These are phyloP conservation scores for Ophonus ardosiacus DNA, from an alignment of 2,888 invertebrate genomes.

Conservation along the genomic window DNA sequence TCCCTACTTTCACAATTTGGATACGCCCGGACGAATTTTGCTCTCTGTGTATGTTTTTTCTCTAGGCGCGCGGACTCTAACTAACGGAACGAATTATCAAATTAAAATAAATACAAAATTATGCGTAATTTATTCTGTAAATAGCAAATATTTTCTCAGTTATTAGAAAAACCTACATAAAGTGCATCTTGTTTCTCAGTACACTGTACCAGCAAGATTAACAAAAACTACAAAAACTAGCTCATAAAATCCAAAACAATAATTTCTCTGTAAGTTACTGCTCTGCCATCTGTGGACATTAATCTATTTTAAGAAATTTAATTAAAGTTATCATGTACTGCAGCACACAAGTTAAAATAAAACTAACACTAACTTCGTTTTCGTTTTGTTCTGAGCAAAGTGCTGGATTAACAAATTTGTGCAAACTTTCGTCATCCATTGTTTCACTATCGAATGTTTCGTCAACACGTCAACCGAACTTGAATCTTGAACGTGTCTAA, in stretches of 20 bases:
- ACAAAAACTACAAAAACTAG: constrained; percentile 15
- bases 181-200: constrained; percentile 13
- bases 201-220: background rate
- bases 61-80: too few relatives aligned
- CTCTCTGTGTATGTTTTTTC: too few relatives aligned
- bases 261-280: constrained; percentile 26
- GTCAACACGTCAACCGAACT: background rate
- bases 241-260: constrained; percentile 45
- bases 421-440: constrained; percentile 27
- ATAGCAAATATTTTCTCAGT: background rate
- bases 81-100: too few relatives aligned
- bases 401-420: background rate
- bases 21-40: too few relatives aligned
- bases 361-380: constrained; percentile 7
- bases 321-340: constrained; percentile 52
- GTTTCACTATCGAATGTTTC: constrained; percentile 26
- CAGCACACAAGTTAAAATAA: constrained; percentile 22
- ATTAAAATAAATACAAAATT: background rate
- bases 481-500: constrained; percentile 42
- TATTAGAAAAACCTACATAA: background rate
- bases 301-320: constrained; percentile 60
- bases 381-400: background rate
- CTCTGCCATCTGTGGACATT: constrained; percentile 49
- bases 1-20: too few relatives aligned
- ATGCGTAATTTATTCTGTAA: background rate